Base-by-base conservation (phyloP, 1,140 invertebrate species). In the Scylla paramamosain region DNA sequence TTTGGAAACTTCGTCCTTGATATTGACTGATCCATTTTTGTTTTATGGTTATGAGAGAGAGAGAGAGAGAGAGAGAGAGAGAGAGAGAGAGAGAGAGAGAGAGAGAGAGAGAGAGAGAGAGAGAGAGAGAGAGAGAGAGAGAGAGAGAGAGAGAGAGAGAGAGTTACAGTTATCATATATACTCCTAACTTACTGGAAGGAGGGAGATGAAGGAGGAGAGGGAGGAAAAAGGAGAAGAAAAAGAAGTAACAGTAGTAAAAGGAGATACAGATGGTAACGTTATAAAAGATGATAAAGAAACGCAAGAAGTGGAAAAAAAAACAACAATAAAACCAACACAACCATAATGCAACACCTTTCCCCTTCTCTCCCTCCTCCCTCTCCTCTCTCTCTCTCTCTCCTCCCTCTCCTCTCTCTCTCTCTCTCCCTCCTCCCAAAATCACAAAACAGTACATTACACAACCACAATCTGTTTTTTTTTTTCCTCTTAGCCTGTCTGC, bases 31-130 rank as follows among this genome's bases (percentile, higher is more conserved):
- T 39, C 39, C 39, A 39, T 39, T 39, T 39, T 39, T 39, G 39
- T 39, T 39, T 39, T 31, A 89, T 28, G 87, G 87, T 31, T 28
- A 29, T 25, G 28, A 83, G 77, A 83, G 28, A 83, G 77, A 83
- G 39, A 32, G 28, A 39, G 28, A 39, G 25, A 25, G 20, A 39
- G 4, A 8, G 32, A 89, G n/a, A 29, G 87, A 89, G 87, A 89
- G 32, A 89, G 87, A 89, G 87, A 89, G 87, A 28, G 87, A 89
- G 87, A 39, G 87, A 39, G 87, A 89, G 87, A 39, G 87, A 39
- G 32, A 89, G 87, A 89, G 32, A 83, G 77, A 29, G 28, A 83
- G 77, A 83, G 28, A 83, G 77, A 83, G 39, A 32, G 28, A 39
- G 28, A 39, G 25, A 25, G 20, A 39, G 4, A 8, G 32, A 89